Percentiles rank a stretch among this genome's conserved stretches.
phyloP scores from a whole-genome alignment of 2,797 vertebrate species.

The Morelia viridis region DNA sequence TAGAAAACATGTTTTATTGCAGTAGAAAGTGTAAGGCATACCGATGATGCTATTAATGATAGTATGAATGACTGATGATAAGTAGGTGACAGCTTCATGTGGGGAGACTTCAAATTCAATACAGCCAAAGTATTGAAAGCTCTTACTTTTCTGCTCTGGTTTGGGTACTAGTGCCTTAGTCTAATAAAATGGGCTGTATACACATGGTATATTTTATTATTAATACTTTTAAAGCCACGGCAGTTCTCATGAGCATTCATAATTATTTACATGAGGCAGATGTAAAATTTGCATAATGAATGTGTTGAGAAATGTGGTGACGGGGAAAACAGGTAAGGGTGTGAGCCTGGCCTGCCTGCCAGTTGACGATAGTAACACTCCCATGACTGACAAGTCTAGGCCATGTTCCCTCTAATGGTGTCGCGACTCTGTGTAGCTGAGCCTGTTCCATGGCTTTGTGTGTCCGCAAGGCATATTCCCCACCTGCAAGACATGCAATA shows the following conservation, averaged over 20 bases:
- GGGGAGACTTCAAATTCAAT: not conserved
- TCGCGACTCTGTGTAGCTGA: not conserved
- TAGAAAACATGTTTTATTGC: too few species aligned
- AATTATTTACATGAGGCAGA: not conserved
- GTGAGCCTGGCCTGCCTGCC: not conserved
- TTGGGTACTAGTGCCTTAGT: not conserved
- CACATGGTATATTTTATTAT: not conserved
- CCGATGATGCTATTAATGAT: not conserved
- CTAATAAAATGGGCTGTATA: not conserved
- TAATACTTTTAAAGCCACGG: not conserved
- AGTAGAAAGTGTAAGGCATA: not conserved
- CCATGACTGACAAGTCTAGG: not conserved
- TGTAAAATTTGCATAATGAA: not conserved
- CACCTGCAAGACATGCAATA: not conserved
- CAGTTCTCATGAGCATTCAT: too few species aligned
- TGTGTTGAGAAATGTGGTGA: not conserved
- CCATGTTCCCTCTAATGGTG: not conserved
- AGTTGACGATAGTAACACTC: too few species aligned
- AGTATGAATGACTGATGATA: not conserved
- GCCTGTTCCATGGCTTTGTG: not conserved
- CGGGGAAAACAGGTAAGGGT: not conserved
- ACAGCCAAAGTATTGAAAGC: not conserved
- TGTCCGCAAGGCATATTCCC: not conserved
- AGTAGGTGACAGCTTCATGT: not conserved
- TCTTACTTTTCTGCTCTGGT: not conserved